Evolutionary conservation across 2,888 invertebrate species (phyloP), one percentile per base, ranked within the genome.

Genomic region (Drosophila neonasuta): DNA sequence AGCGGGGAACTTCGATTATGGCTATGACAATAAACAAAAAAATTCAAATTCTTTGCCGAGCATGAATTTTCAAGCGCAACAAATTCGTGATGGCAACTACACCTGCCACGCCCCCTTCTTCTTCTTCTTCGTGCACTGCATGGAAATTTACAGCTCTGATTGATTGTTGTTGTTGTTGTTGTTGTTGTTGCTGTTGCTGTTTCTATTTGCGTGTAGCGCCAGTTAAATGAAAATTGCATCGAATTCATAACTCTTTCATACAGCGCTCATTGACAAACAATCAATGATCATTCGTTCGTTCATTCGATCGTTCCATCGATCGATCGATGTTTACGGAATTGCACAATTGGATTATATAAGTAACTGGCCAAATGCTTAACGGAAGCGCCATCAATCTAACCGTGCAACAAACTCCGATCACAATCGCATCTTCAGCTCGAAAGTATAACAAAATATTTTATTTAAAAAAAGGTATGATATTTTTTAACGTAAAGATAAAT

Each of bases 321-420:
- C 63, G 64, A 70, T 58, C 64, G 58, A 71, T 84, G 85, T 80
- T 81, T 74, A 79, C 82, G 82, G 79, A 85, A 80, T 85, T 68
- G 63, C 71, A 52, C 79, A 76, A 80, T 72, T 85, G 74, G 80
- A 80, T 80, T 80, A 80, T 81, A 50, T 74, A 85, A 80, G 71
- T 44, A 57, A 48, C 24, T 62, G 62, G 68, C 44, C 73, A 66
- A 77, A 68, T 55, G 63, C 57, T 49, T 61, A 83, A 68, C 79
- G 64, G 66, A 60, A 54, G 68, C 70, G 59, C 15, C 30, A 45
- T 32, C 45, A 32, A 45, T 51, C 32, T 34, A 20, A 32, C 8
- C 32, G 42, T 54, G 54, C 54, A 55, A 42, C 29, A 15, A 6
- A 54, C 42, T 20, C 1, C 44, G 7, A 20, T 55, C 30, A 17